Base-by-base conservation (phyloP, 2,888 invertebrate species). In the Mallateleia sp. region DNA sequence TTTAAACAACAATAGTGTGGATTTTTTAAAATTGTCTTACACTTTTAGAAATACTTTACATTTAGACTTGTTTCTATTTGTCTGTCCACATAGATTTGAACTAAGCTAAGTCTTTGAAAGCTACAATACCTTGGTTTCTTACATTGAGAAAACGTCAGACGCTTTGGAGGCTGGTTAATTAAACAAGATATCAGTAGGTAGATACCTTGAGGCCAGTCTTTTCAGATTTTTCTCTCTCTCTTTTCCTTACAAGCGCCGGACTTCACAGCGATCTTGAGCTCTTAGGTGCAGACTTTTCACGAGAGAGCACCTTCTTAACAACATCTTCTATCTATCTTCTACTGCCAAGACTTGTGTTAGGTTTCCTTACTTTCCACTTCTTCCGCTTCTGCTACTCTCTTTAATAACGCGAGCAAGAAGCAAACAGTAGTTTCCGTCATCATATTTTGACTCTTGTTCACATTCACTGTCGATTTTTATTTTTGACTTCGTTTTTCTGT, bases 111-210 rank as follows among this genome's bases (percentile, higher is more conserved):
- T 66, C 24, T 66, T 84, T 84, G n/a, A 58, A 84, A 72, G 71
- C 50, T 78, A 67, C 66, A 58, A 79, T 78, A 64, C 22, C 25
- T 72, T 25, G 25, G 66, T 62, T 79, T 81, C 54, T 74, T 79
- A 22, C 38, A 45, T 24, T 45, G 62, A 66, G 66, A 84, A 72
- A 54, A 78, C 64, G 74, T 74, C 75, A 32, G 75, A 28, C 67
- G 66, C 72, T 78, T 84, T 84, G 69, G 79, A 60, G 71, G 69
- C 81, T 88, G 86, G 88, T 91, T 91, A 92, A 92, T 92, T 92
- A 91, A 92, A 92, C 90, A 91, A 91, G 91, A 91, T 92, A 92
- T 92, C 91, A 89, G 91, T 79, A 80, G 54, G 72, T 42, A 64
- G 79, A 50, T 87, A 72, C 67, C 87, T 78, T 58, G 75, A 78